Base-by-base conservation (phyloP, 2,113 vertebrate genomes). In the Pelmatolapia mariae region DNA sequence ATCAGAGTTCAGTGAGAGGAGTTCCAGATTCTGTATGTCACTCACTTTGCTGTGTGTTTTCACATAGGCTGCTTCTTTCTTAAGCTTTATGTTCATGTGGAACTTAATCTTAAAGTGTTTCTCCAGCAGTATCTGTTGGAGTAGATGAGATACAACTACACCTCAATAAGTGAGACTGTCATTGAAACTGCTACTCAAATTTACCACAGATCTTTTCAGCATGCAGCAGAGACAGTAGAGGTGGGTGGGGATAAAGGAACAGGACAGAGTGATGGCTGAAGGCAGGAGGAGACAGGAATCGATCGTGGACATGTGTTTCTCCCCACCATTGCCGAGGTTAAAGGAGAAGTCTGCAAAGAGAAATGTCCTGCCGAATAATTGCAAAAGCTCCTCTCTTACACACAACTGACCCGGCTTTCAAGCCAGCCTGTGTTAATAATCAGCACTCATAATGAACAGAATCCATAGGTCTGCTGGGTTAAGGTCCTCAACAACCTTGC, bases 401-500 rank as follows among this genome's bases (percentile, higher is more conserved):
- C 86, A 91, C 68, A 86, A 29, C 83, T 94, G 94, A 94, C 92
- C 92, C 6, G 43, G 85, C 92, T 89, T 92, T 93, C 89, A 87
- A 52, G 84, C 84, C 89, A 38, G 83, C 88, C 87, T 29, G 71
- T 94, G 93, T 93, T 93, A 85, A 95, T 95, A 92, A 92, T 93
- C 92, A 91, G 89, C n/a, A 68, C 91, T 94, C 91, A 95, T 90
- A 93, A 95, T 92, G 93, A 94, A 94, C 91, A 94, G 82, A 91
- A 94, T 94, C 94, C 93, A 96, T 90, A 95, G 94, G 94, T 95
- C 94, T 92, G 84, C 91, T 85, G 89, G 94, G 95, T 95, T 95
- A 92, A 93, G 92, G 94, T 96, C 93, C 88, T 90, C 89, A 71
- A 89, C 91, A 93, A 95, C 93, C 93, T 93, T 93, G 89, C 91